Base-by-base conservation (phyloP, 2,888 invertebrate genomes). In the Dioctria linearis region DNA sequence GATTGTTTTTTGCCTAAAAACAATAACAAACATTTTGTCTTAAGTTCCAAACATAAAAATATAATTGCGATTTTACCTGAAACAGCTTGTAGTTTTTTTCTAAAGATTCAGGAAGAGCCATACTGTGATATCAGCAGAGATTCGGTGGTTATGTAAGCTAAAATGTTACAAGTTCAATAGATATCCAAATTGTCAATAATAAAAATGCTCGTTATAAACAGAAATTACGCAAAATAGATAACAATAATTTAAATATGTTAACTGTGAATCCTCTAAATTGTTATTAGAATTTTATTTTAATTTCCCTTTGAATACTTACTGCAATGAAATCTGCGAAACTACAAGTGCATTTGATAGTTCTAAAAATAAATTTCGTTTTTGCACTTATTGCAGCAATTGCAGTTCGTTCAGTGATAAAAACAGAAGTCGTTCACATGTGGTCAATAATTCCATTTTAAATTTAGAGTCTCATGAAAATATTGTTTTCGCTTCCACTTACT, bases 91-190 rank as follows among this genome's bases (percentile, higher is more conserved):
- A 86, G 82, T 87, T 89, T 39, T 83, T 85, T 78, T 85, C 85
- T 69, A 89, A 83, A 81, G 84, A 84, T 82, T 89, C 89, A 54
- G 88, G 89, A 80, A 89, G 84, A 51, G 87, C 88, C 89, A 89
- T 89, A 8, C 9, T 69, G 8, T 6, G 13, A 13, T 71, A 51
- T 71, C 40, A 11, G n/a, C 2, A 39, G 4, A 37, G 37, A 49
- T 71, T n/a, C n/a, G 13, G 37, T 11, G 4, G 71, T 71, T 71
- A 71, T 71, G 54, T 71, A 71, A 71, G 51, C 51, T 54, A 51
- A 54, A 63, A 71, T 37, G 6, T 25, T 39, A 71, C 3, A 54
- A 37, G 2, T 25, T 25, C 25, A 25, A 25, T 25, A 25, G 25
- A 25, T 25, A 25, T 25, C 25, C 25, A 25, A 25, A 25, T 25